Evolutionary conservation across 2,888 invertebrate species (phyloP), one percentile per base, ranked within the genome.

Genomic region (Ophioninae sp.): DNA sequence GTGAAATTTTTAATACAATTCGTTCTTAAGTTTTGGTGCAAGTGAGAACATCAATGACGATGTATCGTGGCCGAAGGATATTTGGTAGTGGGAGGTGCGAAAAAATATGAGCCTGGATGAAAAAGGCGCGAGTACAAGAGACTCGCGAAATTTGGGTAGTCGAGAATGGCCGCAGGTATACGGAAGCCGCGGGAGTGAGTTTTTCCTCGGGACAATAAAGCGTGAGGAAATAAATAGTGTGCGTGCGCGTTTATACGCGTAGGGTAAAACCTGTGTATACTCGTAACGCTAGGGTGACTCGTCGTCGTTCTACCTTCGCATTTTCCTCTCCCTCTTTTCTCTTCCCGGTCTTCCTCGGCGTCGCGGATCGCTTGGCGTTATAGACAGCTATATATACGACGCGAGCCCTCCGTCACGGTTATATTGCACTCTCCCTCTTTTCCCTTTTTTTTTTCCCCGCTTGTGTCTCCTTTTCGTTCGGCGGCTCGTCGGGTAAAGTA

Each of bases 311-410:
- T 74, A 30, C 62, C 50, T 23, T 50, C 74, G 74, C 74, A 44
- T 74, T 74, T 74, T 3, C 30, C 65, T 50, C 41, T 21, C 65
- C 39, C 30, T 37, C 65, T 23, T 65, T 68, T 68, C 21, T 57
- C 44, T 67, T 39, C 65, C 20, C 56, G 65, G 86, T 76, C 83
- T 84, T 84, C 85, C 86, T 87, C 89, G 89, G 89, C 85, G 78
- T 85, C 85, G 86, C 87, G 13, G 86, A 87, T 84, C 86, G 81
- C 83, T 78, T 85, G 83, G 78, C 80, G 91, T 89, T 90, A 88
- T 69, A 76, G 17, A 81, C 69, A 23, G 37, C 62, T n/a, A 76
- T 57, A 64, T 70, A 59, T 57, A 70, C 41, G 57, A 56, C 72
- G 69, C 39, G 62, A 44, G 23, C 65, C 70, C 50, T n/a, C 41